Percentiles rank a stretch among this genome's conserved stretches.
phyloP scores from a whole-genome alignment of 2,888 invertebrate species.

The Lissocephala sabroskyi region DNA sequence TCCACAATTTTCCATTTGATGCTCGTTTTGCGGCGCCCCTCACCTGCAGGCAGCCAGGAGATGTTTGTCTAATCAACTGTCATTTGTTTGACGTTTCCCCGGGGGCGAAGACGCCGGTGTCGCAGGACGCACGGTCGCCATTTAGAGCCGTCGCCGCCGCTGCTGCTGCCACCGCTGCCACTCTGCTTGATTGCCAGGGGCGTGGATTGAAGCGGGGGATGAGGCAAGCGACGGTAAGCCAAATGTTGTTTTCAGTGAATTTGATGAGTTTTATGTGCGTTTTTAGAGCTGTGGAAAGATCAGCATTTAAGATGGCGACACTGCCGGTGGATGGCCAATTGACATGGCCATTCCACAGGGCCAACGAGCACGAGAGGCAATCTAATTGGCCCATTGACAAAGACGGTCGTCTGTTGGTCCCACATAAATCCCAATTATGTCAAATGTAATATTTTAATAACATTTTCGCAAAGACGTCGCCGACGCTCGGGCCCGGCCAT shows the following conservation, averaged over 20 bases:
- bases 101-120: slow-evolving; percentile 53
- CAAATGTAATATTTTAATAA: slow-evolving; percentile 71
- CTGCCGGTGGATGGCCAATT: not conserved
- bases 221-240: slow-evolving; percentile 60
- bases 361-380: slow-evolving; percentile 52
- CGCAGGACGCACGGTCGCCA: slow-evolving; percentile 26
- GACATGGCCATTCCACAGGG: not conserved
- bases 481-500: slow-evolving; percentile 30
- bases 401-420: not conserved
- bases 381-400: slow-evolving; percentile 56
- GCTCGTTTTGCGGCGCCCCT: slow-evolving; percentile 57
- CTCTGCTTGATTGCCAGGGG: slow-evolving; percentile 58
- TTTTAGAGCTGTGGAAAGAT: slow-evolving; percentile 70
- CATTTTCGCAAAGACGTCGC: slow-evolving; percentile 40
- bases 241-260: slow-evolving; percentile 70
- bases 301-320: slow-evolving; percentile 68
- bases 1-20: slow-evolving; percentile 71
- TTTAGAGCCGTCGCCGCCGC: slow-evolving; percentile 33
- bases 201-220: slow-evolving; percentile 9
- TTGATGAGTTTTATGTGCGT: slow-evolving; percentile 69
- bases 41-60: slow-evolving; percentile 32
- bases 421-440: slow-evolving; percentile 70
- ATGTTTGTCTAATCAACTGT: slow-evolving; percentile 71
- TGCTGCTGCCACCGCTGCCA: slow-evolving; percentile 38
- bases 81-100: slow-evolving; percentile 71